Base-by-base conservation (phyloP, 2,888 invertebrate genomes). In the Thereva unica region DNA sequence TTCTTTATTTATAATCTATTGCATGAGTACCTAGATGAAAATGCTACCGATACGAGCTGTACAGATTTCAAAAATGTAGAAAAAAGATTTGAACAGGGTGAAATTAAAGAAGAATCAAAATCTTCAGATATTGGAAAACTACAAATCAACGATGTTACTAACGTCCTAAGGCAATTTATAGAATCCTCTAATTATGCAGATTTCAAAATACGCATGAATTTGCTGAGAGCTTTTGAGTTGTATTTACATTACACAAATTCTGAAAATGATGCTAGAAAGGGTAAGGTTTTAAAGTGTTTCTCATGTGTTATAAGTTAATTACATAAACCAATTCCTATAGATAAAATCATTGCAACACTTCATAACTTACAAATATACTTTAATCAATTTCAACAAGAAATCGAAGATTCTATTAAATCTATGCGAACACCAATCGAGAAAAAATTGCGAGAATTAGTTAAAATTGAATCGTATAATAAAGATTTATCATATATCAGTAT, bases 401-500 rank as follows among this genome's bases (percentile, higher is more conserved):
- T 97, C 0, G 80, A 84, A 0, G 80, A 83, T 0, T 85, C 86
- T 56, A 87, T 95, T 7, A 86, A 86, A 59, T 84, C 86, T 42
- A 83, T 90, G 34, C 87, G 91, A 40, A 78, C 86, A 0, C 95
- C 96, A 0, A 92, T 97, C 68, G 96, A 97, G 76, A 95, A 93
- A 81, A 92, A 95, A 78, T 79, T 99, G 8, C 90, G 90, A 72
- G 96, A 96, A 72, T 95, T 93, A 76, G 92, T 98, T 0, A 96
- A 97, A 80, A 97, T 99, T 64, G 92, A 92, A 59, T 86, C 93
- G 45, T 99, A 97, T 92, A 93, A 91, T 74, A 89, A 93, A 75
- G 97, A 99, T 76, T 86, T 94, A 9, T 97, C 92, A 75, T 95
- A 96, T 78, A 97, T 94, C 88, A 90, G 95, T 41, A 89, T 98